These are phyloP conservation scores for Triops cancriformis DNA, from an alignment of 1,140 invertebrate species.

Conservation along the genomic window DNA sequence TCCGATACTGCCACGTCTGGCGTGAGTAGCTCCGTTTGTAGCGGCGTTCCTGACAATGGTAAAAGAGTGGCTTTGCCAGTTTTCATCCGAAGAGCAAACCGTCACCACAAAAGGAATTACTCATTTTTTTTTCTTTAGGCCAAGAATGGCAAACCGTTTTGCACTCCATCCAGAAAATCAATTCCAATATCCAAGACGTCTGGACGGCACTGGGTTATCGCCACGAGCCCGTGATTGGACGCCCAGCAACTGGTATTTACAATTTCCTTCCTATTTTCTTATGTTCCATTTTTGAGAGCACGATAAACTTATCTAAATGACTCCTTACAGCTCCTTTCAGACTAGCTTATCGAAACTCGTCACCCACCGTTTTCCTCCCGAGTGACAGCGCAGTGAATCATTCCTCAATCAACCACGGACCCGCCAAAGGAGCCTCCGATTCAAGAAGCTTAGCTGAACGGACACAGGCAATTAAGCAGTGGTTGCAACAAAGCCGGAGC, in stretches of 20 bases:
- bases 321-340: not conserved
- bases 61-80: not conserved
- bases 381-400: not conserved
- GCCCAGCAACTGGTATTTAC: not conserved
- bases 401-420: not conserved
- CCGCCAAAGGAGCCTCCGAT: not conserved
- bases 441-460: constrained; percentile 14
- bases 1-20: constrained; percentile 24
- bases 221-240: constrained; percentile 9
- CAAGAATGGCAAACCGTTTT: constrained; percentile 22
- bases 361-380: not conserved
- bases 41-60: constrained; percentile 8
- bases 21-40: constrained; percentile 22
- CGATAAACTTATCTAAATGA: not conserved
- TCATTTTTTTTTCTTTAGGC: not conserved
- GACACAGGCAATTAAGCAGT: constrained; percentile 20
- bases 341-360: not conserved
- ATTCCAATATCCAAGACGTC: constrained; percentile 25
- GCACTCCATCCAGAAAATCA: constrained; percentile 26
- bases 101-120: not conserved
- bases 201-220: constrained; percentile 23
- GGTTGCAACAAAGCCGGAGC: constrained; percentile 25
- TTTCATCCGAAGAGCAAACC: not conserved
- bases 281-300: not conserved
- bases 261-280: not conserved